Evolutionary conservation across 2,888 invertebrate species (phyloP).

Genomic region (Poecilobothrus nobilitatus): DNA sequence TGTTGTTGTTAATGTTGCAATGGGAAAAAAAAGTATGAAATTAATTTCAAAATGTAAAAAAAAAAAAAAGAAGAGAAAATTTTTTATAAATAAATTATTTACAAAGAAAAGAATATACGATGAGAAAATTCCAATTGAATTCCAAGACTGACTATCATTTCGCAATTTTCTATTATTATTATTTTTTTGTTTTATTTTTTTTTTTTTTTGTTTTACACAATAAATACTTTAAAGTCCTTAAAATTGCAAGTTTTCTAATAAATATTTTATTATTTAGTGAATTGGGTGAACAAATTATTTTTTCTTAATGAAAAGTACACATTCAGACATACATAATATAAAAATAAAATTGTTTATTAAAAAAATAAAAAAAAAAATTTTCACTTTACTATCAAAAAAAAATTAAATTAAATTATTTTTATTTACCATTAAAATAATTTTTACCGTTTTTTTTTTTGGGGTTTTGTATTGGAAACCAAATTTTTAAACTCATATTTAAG

Average conservation of each 20-base stretch:
- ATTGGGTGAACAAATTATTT: too few relatives aligned
- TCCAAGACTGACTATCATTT: background rate
- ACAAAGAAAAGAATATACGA: background rate
- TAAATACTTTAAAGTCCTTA: background rate
- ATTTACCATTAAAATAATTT: too few relatives aligned
- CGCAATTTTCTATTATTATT: background rate
- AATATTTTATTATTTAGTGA: background rate
- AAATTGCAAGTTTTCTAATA: background rate
- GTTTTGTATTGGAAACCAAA: too few relatives aligned
- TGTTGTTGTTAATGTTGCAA: background rate
- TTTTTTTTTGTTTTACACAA: background rate
- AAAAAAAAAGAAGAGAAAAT: too few relatives aligned
- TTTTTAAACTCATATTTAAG: too few relatives aligned
- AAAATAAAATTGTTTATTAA: too few relatives aligned
- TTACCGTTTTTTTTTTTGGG: too few relatives aligned
- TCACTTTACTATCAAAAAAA: too few relatives aligned
- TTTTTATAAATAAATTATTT: background rate
- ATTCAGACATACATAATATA: too few relatives aligned
- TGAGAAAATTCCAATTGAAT: background rate
- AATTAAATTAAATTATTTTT: too few relatives aligned
- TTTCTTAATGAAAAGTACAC: too few relatives aligned
- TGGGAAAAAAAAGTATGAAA: background rate
- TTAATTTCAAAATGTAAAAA: background rate
- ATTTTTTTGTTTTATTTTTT: background rate
- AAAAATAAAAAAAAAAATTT: too few relatives aligned